These are phyloP conservation scores for Xestia rhomboidea DNA, from an alignment of 2,888 invertebrate genomes.

Conservation along the genomic window DNA sequence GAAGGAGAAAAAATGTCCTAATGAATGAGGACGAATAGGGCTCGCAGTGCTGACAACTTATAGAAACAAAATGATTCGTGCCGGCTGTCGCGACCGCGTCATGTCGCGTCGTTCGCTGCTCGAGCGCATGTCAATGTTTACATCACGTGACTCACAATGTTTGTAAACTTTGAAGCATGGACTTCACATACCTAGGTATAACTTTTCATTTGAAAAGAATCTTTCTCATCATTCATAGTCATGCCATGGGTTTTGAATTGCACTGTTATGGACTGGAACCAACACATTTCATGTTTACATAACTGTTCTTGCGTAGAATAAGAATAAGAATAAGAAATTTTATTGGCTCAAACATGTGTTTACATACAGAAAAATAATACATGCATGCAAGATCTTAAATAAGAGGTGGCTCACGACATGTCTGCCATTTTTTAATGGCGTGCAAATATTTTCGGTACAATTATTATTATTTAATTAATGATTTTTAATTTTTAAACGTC, in stretches of 20 bases:
- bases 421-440: too few relatives aligned
- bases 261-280: neutral
- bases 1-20: neutral
- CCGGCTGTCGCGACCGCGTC: neutral
- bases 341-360: too few relatives aligned
- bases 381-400: too few relatives aligned
- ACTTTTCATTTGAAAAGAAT: neutral
- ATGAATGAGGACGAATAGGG: neutral
- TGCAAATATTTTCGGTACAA: too few relatives aligned
- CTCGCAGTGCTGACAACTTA: conserved; percentile 56
- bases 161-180: conserved; percentile 62
- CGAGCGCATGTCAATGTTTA: conserved; percentile 71
- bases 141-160: conserved; percentile 68
- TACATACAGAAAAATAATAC: too few relatives aligned
- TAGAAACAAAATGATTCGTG: conserved; percentile 25
- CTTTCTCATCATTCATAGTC: neutral
- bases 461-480: too few relatives aligned
- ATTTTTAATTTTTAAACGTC: too few relatives aligned
- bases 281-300: neutral
- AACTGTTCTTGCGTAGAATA: too few relatives aligned
- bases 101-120: conserved; percentile 35
- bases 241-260: neutral
- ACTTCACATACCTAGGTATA: conserved; percentile 8
- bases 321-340: too few relatives aligned
- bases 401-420: too few relatives aligned